Evolutionary conservation across 2,888 invertebrate genomes (phyloP), one percentile per base, ranked within the genome.

Genomic region (Steromphala cineraria): DNA sequence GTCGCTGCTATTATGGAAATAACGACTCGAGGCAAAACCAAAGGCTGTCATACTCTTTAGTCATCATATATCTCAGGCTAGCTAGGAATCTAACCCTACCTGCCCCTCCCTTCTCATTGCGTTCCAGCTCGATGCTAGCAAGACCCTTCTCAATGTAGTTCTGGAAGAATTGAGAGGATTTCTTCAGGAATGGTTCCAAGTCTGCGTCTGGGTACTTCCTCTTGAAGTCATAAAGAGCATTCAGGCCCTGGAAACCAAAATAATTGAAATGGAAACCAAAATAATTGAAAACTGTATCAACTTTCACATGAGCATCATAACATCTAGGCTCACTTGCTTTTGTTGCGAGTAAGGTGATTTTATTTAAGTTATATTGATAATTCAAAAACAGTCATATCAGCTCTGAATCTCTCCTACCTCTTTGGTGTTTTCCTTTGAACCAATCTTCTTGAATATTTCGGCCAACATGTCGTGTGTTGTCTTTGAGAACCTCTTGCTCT

Each of bases 381-480:
- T n/a, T 36, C 4, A 36, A 7, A 2, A 36, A 36, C 36, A 7
- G 2, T 36, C 7, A 7, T 7, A 36, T 36, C 36, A 36, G 36
- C 36, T 36, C 36, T 36, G 36, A 36, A 36, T 36, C 2, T 36
- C 36, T 21, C 17, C 78, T 82, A 91, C 92, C 90, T 95, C 95
- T 90, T 94, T 94, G 2, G 97, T 97, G 83, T 97, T 97, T 85
- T 97, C 97, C 93, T 97, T 97, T 74, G 96, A 96, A 55, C 98
- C 98, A 90, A 98, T 98, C 89, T 98, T 96, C 93, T 96, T 97
- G 89, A 98, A 96, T 90, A 98, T 98, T 90, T 96, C 96, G 0
- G 97, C 96, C 82, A 98, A 94, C 87, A 96, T 96, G 85, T 97
- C 97, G 91, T 98, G 97, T n/a, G 96, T 96, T 21, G 95, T 95